These are phyloP conservation scores for human (Homo sapiens) DNA, from an alignment of 2,113 vertebrate genomes.

Conservation along the genomic window GRCh38 chr4:14992001-14992500, in stretches of 20 bases:
- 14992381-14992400: not conserved
- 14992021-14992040: slow-evolving; percentile 62
- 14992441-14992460: not conserved
- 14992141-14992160: slow-evolving; percentile 69
- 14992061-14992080: not conserved
- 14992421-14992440: not conserved
- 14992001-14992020: slow-evolving; percentile 51
- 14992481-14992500: not conserved
- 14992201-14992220: not conserved
- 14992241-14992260: not conserved
- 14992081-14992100: slow-evolving; percentile 60
- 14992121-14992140: slow-evolving; percentile 60
- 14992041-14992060: slow-evolving; percentile 73
- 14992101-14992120: slow-evolving; percentile 42
- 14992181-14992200: slow-evolving; percentile 20
- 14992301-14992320: slow-evolving; percentile 56
- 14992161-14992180: slow-evolving; percentile 43
- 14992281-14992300: slow-evolving; percentile 59
- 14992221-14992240: not conserved
- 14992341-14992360: not conserved
- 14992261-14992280: slow-evolving; percentile 61
- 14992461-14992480: not conserved
- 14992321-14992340: not conserved
- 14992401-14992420: not conserved
- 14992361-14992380: not conserved